A percentile compares a stretch with the other conserved stretches of the same genome.
These are phyloP conservation scores for Valencia hispanica DNA, from an alignment of 2,797 vertebrate genomes.

Conservation along the genomic window DNA sequence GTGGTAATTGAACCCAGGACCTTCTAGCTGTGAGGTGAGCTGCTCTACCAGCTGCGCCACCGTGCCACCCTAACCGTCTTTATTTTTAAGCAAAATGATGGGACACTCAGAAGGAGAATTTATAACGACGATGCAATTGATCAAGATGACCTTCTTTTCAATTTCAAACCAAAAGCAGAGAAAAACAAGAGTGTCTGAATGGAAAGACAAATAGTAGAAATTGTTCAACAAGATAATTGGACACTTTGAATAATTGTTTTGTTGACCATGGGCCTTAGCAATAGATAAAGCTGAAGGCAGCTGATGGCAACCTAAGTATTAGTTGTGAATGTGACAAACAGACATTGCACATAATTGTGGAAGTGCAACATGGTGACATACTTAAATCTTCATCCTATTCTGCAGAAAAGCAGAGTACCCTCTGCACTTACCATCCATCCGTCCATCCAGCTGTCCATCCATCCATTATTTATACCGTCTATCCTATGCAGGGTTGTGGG, in stretches of 20 bases:
- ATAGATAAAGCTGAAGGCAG: not conserved
- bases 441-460: no score
- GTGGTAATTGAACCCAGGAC: no score
- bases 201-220: not conserved
- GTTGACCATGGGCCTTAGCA: not conserved
- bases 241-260: constrained; percentile 1
- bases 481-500: no score
- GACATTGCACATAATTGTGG: not conserved
- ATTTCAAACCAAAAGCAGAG: not conserved
- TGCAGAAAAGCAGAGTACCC: not conserved
- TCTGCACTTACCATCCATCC: no score
- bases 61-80: no score
- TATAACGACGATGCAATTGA: not conserved
- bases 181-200: not conserved
- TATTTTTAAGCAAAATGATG: not conserved
- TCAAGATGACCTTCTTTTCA: not conserved
- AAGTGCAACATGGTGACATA: not conserved
- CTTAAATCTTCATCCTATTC: no score
- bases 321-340: not conserved
- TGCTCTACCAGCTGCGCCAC: no score
- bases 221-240: constrained; percentile 6
- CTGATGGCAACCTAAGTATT: not conserved
- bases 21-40: no score
- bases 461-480: no score
- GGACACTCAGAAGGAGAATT: not conserved